Evolutionary conservation across 2,888 invertebrate genomes (phyloP), one percentile per base, ranked within the genome.

Genomic region (Dynastes grantii): DNA sequence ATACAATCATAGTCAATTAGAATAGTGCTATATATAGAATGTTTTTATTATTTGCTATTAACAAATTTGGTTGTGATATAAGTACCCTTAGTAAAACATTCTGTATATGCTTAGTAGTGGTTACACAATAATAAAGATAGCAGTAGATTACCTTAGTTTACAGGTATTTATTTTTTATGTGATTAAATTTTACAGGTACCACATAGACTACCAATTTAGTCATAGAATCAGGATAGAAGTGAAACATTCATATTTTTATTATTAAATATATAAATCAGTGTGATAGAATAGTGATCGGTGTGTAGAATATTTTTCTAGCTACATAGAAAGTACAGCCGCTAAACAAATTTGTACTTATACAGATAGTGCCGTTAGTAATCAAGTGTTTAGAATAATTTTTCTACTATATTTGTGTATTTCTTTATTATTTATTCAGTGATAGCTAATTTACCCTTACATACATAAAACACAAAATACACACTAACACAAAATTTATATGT

Each of bases 1-100:
- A 58, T 61, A 73, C 27, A 61, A 9, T 11, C 58, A 73, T 73
- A 73, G 73, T 61, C 40, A 61, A 73, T 45, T 73, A 73, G 73
- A 73, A 73, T 73, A 73, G 73, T 73, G 73, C 73, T 73, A 73
- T 73, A 73, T 73, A 73, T 61, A 73, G 73, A 73, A 73, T 73
- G 73, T 73, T 73, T 73, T 73, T 73, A 37, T 73, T 61, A 40
- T 61, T 68, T 68, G 68, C 49, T 13, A 9, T 27, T 40, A 65
- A 65, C 40, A 37, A 37, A 51, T 55, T 51, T 70, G 1, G n/a
- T 68, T 61, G 6, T 45, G 13, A 29, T 40, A 16, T 40, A 16
- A 16, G 37, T 73, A 45, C 40, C 16, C 40, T 73, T 61, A 27
- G 11, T 73, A 27, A 58, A 73, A 73, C 73, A 73, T 73, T 73